Conservation (phyloP, 1,140 invertebrate genomes). For the Apis cerana region DNA sequence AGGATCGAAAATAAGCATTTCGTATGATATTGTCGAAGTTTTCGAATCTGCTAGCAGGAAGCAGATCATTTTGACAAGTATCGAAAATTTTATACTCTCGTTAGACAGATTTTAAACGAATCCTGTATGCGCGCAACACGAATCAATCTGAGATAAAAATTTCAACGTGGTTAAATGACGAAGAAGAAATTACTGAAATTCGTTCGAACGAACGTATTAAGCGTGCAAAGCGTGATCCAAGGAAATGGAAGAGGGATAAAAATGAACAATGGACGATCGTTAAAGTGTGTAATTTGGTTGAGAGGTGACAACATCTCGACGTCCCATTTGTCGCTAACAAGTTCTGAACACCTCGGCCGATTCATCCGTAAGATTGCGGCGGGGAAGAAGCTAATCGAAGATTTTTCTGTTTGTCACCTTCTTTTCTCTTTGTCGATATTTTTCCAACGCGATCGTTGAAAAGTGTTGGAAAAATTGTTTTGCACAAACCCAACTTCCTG, state of each 20-base stretch:
- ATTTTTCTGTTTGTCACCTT: neutral
- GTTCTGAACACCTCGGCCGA: neutral
- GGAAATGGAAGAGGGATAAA: neutral
- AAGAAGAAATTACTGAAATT: no score
- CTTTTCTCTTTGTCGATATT: no score
- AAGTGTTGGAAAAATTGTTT: no score
- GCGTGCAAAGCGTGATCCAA: neutral
- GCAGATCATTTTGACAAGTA: neutral
- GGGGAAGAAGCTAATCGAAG: neutral
- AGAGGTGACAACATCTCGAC: neutral
- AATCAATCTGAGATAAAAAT: no score
- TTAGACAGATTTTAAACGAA: neutral
- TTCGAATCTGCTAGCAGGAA: neutral
- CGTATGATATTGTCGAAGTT: neutral
- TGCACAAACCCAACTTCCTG: no score
- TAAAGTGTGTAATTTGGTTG: constrained; percentile 11
- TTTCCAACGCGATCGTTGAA: no score
- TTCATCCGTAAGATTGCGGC: constrained; percentile 23
- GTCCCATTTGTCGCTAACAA: constrained; percentile 27
- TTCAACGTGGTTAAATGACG: no score
- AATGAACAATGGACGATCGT: neutral
- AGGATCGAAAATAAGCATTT: neutral
- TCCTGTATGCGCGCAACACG: neutral
- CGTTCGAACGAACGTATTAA: no score
- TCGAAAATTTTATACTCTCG: neutral